Evolutionary conservation across 2,888 invertebrate species (phyloP).

Genomic region (Lepetodrilus schrolli): DNA sequence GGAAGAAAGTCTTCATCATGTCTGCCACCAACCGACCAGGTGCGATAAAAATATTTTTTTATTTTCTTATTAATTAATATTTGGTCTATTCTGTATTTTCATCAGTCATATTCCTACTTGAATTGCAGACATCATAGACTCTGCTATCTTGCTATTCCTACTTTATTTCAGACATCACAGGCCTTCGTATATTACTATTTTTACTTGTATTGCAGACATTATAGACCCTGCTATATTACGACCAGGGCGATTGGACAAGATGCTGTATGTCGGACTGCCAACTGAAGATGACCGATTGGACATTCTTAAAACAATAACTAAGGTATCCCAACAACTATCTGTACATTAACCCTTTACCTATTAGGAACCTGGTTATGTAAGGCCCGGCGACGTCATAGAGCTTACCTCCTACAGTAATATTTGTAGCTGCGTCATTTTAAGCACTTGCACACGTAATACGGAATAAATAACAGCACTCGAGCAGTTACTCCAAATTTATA

Average conservation of each 20-base stretch:
- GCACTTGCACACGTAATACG: too few relatives aligned
- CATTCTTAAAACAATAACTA: conserved; percentile 91
- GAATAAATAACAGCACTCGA: too few relatives aligned
- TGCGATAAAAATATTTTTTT: conserved; percentile 38
- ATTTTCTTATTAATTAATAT: too few relatives aligned
- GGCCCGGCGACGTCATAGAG: too few relatives aligned
- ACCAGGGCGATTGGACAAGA: conserved; percentile 80
- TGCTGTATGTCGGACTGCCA: conserved; percentile 80
- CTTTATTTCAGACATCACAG: conserved; percentile 81
- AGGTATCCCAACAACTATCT: conserved; percentile 81
- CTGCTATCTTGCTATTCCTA: not conserved
- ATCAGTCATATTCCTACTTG: too few relatives aligned
- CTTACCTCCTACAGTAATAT: too few relatives aligned
- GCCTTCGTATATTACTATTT: conserved; percentile 93
- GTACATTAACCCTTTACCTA: too few relatives aligned
- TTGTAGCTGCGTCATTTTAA: too few relatives aligned
- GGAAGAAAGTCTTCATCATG: conserved; percentile 94
- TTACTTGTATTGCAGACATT: conserved; percentile 81
- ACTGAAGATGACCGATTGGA: conserved; percentile 86
- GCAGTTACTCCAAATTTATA: too few relatives aligned
- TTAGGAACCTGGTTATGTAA: too few relatives aligned
- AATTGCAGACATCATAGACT: not conserved
- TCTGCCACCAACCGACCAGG: conserved; percentile 96
- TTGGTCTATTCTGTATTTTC: too few relatives aligned
- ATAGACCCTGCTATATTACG: conserved; percentile 95